phyloP scores from a whole-genome alignment of 2,888 invertebrate species.

The Aspidiotus rigidus region DNA sequence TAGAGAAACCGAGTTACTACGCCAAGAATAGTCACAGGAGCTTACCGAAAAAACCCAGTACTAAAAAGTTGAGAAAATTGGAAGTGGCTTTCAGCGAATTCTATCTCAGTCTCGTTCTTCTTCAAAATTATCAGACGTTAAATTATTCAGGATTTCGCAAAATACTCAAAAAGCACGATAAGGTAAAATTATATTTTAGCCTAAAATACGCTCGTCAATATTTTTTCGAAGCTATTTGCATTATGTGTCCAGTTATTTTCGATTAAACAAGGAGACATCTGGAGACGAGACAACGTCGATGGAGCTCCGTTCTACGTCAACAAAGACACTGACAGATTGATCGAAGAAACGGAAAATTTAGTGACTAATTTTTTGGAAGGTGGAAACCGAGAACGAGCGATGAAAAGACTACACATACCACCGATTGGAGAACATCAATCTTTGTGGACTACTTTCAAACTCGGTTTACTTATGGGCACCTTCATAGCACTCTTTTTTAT shows the following conservation, averaged over 20 bases:
- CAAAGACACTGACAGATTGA: slow-evolving; percentile 74
- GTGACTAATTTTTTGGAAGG: slow-evolving; percentile 63
- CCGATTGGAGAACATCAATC: slow-evolving; percentile 75
- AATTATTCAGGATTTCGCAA: slow-evolving; percentile 85
- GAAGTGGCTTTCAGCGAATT: slow-evolving; percentile 85
- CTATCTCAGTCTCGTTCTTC: slow-evolving; percentile 71
- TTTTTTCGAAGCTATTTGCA: slow-evolving; percentile 14
- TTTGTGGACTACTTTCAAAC: slow-evolving; percentile 74
- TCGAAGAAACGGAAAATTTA: slow-evolving; percentile 65
- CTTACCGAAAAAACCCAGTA: slow-evolving; percentile 38
- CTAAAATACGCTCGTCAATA: neutral
- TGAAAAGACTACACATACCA: slow-evolving; percentile 77
- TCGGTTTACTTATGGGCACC: slow-evolving; percentile 73
- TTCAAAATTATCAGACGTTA: slow-evolving; percentile 80
- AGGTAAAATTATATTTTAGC: slow-evolving; percentile 46
- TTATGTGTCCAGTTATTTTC: slow-evolving; percentile 49
- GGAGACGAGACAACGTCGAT: slow-evolving; percentile 71
- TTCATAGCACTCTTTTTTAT: slow-evolving; percentile 65
- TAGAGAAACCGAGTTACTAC: slow-evolving; percentile 37
- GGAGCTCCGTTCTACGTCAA: slow-evolving; percentile 73
- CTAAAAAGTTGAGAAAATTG: slow-evolving; percentile 66
- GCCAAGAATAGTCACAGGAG: slow-evolving; percentile 20
- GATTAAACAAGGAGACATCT: slow-evolving; percentile 63
- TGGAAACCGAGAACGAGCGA: slow-evolving; percentile 73
- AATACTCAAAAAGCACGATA: slow-evolving; percentile 84